These are phyloP conservation scores for Graptemys geographica DNA, from an alignment of 2,797 vertebrate genomes.

Conservation along the genomic window DNA sequence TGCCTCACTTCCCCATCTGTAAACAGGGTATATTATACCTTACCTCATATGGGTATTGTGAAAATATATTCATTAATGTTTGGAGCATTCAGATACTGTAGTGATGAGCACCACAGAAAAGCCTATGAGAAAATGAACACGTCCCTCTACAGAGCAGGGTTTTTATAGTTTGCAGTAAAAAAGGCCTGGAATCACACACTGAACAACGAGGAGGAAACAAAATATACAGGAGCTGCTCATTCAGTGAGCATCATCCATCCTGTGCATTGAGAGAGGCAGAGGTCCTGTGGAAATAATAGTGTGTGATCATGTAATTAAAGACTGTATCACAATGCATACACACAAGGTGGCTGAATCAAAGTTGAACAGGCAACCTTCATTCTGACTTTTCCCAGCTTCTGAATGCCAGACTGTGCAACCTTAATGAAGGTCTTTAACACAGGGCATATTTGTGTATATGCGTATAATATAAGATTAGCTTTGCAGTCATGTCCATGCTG, in stretches of 20 bases:
- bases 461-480: rapidly evolving
- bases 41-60: too few species aligned
- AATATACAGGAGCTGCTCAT: background rate
- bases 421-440: background rate
- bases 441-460: background rate
- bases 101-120: too few species aligned
- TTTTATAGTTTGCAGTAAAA: background rate
- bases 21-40: too few species aligned
- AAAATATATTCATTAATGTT: too few species aligned
- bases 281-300: background rate
- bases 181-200: background rate
- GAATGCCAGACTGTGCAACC: background rate
- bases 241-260: background rate
- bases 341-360: background rate
- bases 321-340: background rate
- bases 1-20: too few species aligned
- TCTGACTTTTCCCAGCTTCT: background rate
- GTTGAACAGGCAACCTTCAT: background rate
- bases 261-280: background rate
- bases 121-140: too few species aligned
- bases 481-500: background rate
- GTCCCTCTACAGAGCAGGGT: too few species aligned
- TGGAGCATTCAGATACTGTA: too few species aligned
- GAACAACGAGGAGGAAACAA: background rate
- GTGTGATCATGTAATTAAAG: background rate